A percentile compares a stretch with the other conserved stretches of the same genome.
These are phyloP conservation scores for Drosophila formosana DNA, from an alignment of 2,888 invertebrate genomes.

Conservation along the genomic window DNA sequence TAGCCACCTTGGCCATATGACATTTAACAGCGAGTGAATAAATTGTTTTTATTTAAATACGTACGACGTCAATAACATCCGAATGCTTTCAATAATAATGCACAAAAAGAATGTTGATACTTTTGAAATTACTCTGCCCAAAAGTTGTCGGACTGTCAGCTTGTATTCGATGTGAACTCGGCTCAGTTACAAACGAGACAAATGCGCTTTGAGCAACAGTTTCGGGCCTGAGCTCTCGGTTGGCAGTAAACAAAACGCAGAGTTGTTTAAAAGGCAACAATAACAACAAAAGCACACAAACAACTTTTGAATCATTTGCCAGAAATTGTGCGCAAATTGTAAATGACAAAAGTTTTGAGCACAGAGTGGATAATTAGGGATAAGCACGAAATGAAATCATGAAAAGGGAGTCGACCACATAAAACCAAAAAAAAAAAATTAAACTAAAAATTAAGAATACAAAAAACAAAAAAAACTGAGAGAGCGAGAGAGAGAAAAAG, in stretches of 20 bases:
- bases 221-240: not conserved
- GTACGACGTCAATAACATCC: too few relatives aligned
- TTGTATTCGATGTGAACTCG: not conserved
- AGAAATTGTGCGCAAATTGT: slow-evolving; percentile 6
- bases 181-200: not conserved
- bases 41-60: too few relatives aligned
- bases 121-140: too few relatives aligned
- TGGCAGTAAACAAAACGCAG: not conserved
- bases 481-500: slow-evolving; percentile 8
- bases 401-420: slow-evolving; percentile 8
- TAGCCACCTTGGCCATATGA: too few relatives aligned
- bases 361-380: slow-evolving; percentile 16
- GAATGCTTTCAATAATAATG: too few relatives aligned
- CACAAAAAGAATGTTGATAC: too few relatives aligned
- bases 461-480: not conserved
- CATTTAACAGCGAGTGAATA: too few relatives aligned
- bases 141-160: not conserved
- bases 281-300: not conserved
- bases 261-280: not conserved
- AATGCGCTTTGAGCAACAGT: slow-evolving; percentile 2
- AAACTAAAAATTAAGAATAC: slow-evolving; percentile 2
- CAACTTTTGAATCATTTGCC: not conserved
- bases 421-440: slow-evolving; percentile 12
- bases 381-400: slow-evolving; percentile 10
- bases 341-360: slow-evolving; percentile 13